Conservation (phyloP, 2,888 invertebrate genomes). For the Hypena proboscidalis region DNA sequence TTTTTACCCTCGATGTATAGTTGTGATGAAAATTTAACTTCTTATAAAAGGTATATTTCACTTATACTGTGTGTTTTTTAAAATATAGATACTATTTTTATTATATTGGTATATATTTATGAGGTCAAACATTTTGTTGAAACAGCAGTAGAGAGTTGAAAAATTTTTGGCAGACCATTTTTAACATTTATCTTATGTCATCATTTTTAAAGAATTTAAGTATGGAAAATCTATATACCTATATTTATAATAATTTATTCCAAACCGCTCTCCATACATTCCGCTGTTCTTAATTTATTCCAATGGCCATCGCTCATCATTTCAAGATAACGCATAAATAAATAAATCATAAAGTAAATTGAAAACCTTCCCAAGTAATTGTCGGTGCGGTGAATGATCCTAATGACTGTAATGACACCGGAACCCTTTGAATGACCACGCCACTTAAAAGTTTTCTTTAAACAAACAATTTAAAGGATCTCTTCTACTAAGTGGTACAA, state of each 20-base stretch:
- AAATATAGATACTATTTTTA: too few relatives aligned
- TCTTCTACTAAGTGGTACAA: slow-evolving; percentile 34
- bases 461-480: slow-evolving; percentile 54
- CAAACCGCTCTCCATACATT: slow-evolving; percentile 55
- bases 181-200: too few relatives aligned
- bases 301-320: slow-evolving; percentile 70
- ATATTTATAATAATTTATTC: too few relatives aligned
- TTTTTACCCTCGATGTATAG: too few relatives aligned
- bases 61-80: too few relatives aligned
- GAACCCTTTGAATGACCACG: slow-evolving; percentile 65
- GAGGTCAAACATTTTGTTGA: neutral
- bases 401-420: slow-evolving; percentile 76
- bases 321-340: slow-evolving; percentile 79
- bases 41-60: too few relatives aligned
- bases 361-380: slow-evolving; percentile 73
- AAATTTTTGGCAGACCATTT: too few relatives aligned
- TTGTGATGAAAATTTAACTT: too few relatives aligned
- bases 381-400: slow-evolving; percentile 56
- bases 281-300: slow-evolving; percentile 42
- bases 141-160: too few relatives aligned
- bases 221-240: too few relatives aligned
- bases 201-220: too few relatives aligned
- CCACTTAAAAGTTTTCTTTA: slow-evolving; percentile 52
- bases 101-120: neutral
- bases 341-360: slow-evolving; percentile 84